Evolutionary conservation across 2,888 invertebrate genomes (phyloP), one percentile per base, ranked within the genome.

Genomic region (Apodemia hepburni): DNA sequence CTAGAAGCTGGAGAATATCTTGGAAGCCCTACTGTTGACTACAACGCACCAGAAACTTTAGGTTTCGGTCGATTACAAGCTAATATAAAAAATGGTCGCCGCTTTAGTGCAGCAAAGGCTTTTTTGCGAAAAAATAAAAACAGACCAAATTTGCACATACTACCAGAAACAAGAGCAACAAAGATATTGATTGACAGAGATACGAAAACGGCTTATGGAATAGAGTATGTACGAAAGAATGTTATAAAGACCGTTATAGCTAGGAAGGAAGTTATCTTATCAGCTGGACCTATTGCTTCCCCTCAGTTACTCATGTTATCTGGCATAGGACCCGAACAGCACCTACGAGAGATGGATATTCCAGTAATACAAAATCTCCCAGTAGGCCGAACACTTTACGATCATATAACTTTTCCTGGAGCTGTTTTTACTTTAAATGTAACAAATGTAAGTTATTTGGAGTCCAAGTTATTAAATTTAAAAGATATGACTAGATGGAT

Each of bases 301-400:
- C 97, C 98, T 0, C 98, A 98, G 80, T 79, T 98, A 3, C 92
- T 98, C 11, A 97, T 98, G 96, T 81, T 98, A 6, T 97, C 97
- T 7, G 97, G 97, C 0, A 76, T 94, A 15, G 94, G 94, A 2
- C 93, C 93, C 0, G 82, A 74, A 65, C 76, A 93, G 58, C 90
- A 95, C 71, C 79, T 95, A 1, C 75, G 81, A 18, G 82, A 89
- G 3, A 78, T 93, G 0, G 89, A 89, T 0, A 92, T 95, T 66
- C 93, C 94, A 0, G 80, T 95, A 0, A 72, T 95, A 3, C 84
- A 93, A 68, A 92, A 95, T 69, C 82, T 95, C 17, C 95, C 95
- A 0, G 95, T 96, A 0, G 96, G 96, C 0, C 80, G 92, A 71
- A 93, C 92, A 17, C 75, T 95, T 59, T 94, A 93, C 71, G 95